These are phyloP conservation scores for Mimachlamys varia DNA, from an alignment of 2,888 invertebrate species.

Conservation along the genomic window DNA sequence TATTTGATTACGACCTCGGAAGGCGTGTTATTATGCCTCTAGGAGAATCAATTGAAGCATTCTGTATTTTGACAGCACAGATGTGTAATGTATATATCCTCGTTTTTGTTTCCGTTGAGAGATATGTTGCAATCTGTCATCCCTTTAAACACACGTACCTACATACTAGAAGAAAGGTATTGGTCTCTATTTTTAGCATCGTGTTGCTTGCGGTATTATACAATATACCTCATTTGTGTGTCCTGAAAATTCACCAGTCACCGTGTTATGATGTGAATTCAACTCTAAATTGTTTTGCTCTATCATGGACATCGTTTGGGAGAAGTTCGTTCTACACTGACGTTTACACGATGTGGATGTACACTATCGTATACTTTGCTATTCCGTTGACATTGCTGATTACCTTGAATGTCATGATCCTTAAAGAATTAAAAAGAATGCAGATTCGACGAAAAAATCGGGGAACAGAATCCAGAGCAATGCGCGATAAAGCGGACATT, in stretches of 20 bases:
- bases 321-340: background rate
- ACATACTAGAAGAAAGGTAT: background rate
- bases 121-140: background rate
- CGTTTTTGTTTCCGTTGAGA: background rate
- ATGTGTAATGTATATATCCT: background rate
- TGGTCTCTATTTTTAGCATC: background rate
- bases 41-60: background rate
- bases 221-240: background rate
- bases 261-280: background rate
- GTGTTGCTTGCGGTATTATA: background rate
- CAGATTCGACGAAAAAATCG: background rate
- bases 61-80: background rate
- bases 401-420: background rate
- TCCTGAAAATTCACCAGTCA: background rate
- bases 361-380: background rate
- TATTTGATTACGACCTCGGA: background rate
- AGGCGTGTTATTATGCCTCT: background rate
- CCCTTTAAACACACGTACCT: background rate
- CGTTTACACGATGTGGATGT: background rate
- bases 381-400: background rate
- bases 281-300: background rate
- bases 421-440: background rate
- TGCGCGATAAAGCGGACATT: background rate
- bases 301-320: background rate
- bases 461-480: background rate